Percentiles rank a stretch among this genome's conserved stretches.
Evolutionary conservation across 2,113 vertebrate genomes (phyloP).

Genomic region (Rhizomys pruinosus): DNA sequence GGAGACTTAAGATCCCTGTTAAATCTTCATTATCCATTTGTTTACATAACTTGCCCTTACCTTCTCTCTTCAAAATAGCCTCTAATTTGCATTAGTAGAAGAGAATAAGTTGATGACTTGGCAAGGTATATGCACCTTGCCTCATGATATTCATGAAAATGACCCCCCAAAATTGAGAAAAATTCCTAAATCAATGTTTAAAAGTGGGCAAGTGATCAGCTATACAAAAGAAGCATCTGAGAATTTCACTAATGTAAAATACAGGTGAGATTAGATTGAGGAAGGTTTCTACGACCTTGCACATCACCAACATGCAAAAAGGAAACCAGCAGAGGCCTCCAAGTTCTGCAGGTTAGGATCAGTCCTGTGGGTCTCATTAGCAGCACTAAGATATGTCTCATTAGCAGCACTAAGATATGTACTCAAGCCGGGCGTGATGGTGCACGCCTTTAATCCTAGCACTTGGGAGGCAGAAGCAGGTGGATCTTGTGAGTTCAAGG

Average conservation of each 20-base stretch:
- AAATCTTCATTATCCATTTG: background rate
- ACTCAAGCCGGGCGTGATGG: no score
- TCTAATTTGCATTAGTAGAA: background rate
- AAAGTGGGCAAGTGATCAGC: background rate
- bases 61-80: constrained; percentile 31
- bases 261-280: background rate
- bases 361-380: background rate
- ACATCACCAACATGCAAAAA: background rate
- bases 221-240: background rate
- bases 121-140: background rate
- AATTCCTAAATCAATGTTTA: background rate
- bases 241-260: background rate
- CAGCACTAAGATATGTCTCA: background rate
- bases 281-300: background rate
- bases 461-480: no score
- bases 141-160: background rate
- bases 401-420: background rate
- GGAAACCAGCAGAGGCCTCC: background rate
- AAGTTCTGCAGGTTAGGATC: background rate
- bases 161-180: background rate
- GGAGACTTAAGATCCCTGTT: background rate
- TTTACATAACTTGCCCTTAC: background rate
- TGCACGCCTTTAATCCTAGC: no score
- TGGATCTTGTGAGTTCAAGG: no score
- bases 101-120: background rate